A percentile compares a stretch with the other conserved stretches of the same genome.
Evolutionary conservation across 2,797 vertebrate species (phyloP).

Genomic region (Pangasius sanitwongsei): DNA sequence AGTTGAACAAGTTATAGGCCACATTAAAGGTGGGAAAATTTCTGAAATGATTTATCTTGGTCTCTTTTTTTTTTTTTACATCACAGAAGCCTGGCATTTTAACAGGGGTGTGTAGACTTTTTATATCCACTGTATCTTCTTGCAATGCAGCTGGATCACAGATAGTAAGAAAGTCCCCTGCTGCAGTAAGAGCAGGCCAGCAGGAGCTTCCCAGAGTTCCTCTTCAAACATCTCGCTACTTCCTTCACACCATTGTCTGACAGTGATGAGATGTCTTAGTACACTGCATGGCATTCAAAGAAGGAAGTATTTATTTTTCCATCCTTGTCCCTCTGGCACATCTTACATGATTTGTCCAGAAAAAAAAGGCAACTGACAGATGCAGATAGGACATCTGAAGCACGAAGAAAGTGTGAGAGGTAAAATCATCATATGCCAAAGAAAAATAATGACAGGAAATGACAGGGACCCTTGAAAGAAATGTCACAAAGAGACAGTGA

Average conservation of each 20-base stretch:
- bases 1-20: too few species aligned
- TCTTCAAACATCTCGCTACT: constrained; percentile 23
- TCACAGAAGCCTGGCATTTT: too few species aligned
- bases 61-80: too few species aligned
- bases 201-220: constrained; percentile 21
- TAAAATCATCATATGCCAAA: constrained; percentile 76
- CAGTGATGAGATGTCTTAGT: constrained; percentile 30
- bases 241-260: constrained; percentile 9
- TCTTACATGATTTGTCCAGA: neutral
- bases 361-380: constrained; percentile 13
- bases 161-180: constrained; percentile 33
- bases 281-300: neutral
- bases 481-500: constrained; percentile 60
- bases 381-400: constrained; percentile 62
- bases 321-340: neutral
- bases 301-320: neutral
- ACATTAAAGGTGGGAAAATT: too few species aligned
- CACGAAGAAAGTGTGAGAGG: constrained; percentile 75
- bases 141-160: constrained; percentile 39
- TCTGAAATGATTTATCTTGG: too few species aligned
- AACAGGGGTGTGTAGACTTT: too few species aligned
- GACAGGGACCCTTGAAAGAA: constrained; percentile 71
- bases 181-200: constrained; percentile 23
- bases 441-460: constrained; percentile 77
- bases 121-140: neutral